phyloP scores from a whole-genome alignment of 2,888 invertebrate species.

The Blastobasis adustella region DNA sequence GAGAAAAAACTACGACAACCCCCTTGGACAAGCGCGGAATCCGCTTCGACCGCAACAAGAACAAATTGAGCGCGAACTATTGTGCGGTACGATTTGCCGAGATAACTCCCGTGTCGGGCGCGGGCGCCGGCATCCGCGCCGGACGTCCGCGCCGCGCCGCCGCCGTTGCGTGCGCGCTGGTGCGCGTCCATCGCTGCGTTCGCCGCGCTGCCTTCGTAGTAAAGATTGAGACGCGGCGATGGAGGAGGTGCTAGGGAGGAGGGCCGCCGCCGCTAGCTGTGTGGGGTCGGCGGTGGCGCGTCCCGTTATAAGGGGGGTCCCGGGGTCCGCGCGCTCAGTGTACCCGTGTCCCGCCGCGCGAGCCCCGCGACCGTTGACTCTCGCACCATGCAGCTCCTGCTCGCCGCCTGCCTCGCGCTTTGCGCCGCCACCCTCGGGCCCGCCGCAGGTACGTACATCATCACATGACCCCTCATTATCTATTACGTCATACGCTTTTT shows the following conservation, averaged over 20 bases:
- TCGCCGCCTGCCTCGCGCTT: slow-evolving; percentile 72
- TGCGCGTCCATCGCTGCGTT: slow-evolving; percentile 17
- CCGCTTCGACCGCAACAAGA: slow-evolving; percentile 69
- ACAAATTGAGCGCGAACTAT: slow-evolving; percentile 71
- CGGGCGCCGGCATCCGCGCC: slow-evolving; percentile 20
- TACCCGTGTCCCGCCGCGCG: slow-evolving; percentile 68
- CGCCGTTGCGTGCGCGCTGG: slow-evolving; percentile 31
- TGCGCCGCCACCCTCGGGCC: slow-evolving; percentile 68
- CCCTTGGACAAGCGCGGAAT: slow-evolving; percentile 65
- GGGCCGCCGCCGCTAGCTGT: slow-evolving; percentile 30
- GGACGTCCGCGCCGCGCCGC: slow-evolving; percentile 20
- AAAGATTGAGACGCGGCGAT: too few relatives aligned
- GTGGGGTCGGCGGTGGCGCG: slow-evolving; percentile 61
- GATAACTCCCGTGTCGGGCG: slow-evolving; percentile 63
- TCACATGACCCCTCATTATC: too few relatives aligned
- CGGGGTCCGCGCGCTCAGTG: slow-evolving; percentile 70
- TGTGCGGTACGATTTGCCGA: slow-evolving; percentile 68
- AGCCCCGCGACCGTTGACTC: slow-evolving; percentile 36
- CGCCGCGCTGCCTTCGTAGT: background rate
- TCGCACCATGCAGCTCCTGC: slow-evolving; percentile 61
- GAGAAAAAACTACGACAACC: slow-evolving; percentile 62
- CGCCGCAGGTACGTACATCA: slow-evolving; percentile 66
- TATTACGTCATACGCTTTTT: too few relatives aligned
- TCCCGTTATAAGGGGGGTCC: slow-evolving; percentile 70
- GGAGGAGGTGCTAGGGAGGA: background rate